Percentiles rank a stretch among this genome's conserved stretches.
Evolutionary conservation across 2,888 invertebrate genomes (phyloP).

Genomic region (Coleophora deauratella): DNA sequence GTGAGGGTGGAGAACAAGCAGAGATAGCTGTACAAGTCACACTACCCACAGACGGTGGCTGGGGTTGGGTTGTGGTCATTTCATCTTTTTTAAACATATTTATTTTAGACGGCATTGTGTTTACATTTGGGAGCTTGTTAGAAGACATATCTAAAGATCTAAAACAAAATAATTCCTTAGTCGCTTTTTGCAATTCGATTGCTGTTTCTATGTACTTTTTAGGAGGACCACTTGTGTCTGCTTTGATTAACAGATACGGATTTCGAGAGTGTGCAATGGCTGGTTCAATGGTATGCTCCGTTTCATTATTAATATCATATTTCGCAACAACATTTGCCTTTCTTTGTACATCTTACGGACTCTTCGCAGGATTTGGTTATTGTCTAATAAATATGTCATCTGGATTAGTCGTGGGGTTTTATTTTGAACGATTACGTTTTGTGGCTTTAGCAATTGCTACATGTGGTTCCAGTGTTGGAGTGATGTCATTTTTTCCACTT

Average conservation of each 20-base stretch:
- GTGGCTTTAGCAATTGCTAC: slow-evolving; percentile 48
- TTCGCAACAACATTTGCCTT: slow-evolving; percentile 35
- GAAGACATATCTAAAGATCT: slow-evolving; percentile 44
- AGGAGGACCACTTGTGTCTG: slow-evolving; percentile 49
- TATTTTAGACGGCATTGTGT: slow-evolving; percentile 49
- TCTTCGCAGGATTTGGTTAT: slow-evolving; percentile 47
- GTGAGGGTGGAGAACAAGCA: slow-evolving; percentile 52
- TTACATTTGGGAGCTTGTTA: slow-evolving; percentile 53
- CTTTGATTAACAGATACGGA: slow-evolving; percentile 59
- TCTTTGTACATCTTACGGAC: slow-evolving; percentile 47
- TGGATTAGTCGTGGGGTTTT: slow-evolving; percentile 55
- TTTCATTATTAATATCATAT: slow-evolving; percentile 43
- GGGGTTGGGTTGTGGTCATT: slow-evolving; percentile 60
- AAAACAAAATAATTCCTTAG: slow-evolving; percentile 30
- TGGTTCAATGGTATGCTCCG: slow-evolving; percentile 44
- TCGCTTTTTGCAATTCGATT: slow-evolving; percentile 51
- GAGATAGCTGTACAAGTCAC: slow-evolving; percentile 62
- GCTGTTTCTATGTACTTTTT: slow-evolving; percentile 50
- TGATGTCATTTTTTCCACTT: slow-evolving; percentile 46
- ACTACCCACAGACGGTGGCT: slow-evolving; percentile 53
- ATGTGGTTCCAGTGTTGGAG: slow-evolving; percentile 53
- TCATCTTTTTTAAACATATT: slow-evolving; percentile 40
- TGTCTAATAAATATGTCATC: slow-evolving; percentile 51
- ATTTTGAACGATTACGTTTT: slow-evolving; percentile 56
- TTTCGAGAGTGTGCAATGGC: slow-evolving; percentile 55